Base-by-base conservation (phyloP, 2,113 vertebrate species). In the Tetrao urogallus region DNA sequence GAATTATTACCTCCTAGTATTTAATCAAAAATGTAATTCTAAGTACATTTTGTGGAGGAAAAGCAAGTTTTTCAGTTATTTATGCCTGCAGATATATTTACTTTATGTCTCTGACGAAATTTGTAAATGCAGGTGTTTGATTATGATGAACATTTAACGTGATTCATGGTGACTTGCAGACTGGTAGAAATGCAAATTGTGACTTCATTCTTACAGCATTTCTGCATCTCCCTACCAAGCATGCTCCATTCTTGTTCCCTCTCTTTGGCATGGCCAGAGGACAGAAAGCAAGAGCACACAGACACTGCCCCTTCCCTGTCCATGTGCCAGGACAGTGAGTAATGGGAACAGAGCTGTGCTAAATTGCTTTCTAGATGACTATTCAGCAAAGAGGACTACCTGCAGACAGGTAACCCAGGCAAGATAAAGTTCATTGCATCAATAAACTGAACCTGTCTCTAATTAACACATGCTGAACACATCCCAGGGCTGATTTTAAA, bases 21-120 rank as follows among this genome's bases (percentile, higher is more conserved):
- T 95, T 92, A 67, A 58, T 74, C 63, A 89, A 72, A 94, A 93
- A 21, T 80, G 50, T 60, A 94, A 89, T 65, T 95, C 72, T 78
- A 96, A 95, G 57, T 30, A 73, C 11, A 34, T 57, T 54, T 67
- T 18, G 6, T 8, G 15, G 32, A 22, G 75, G 25, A 88, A 92
- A 95, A 92, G 48, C 15, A 65, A 57, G 11, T 47, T 95, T 82
- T 81, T 73, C 78, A 89, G 45, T 36, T 88, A 36, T 89, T 89
- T 91, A 50, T 71, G 63, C 38, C 63, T 69, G 34, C 66, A 66
- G 47, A 82, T 88, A 81, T 80, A 71, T 90, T 92, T 89, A 61
- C 65, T n/a, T 86, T 77, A 76, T 28, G 47, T n/a, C 63, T 82
- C 45, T 45, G 21, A 90, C n/a, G 3, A 86, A 74, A 92, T 61